Evolutionary conservation across 2,797 vertebrate species (phyloP), one percentile per base, ranked within the genome.

Genomic region (Sardinella longiceps): DNA sequence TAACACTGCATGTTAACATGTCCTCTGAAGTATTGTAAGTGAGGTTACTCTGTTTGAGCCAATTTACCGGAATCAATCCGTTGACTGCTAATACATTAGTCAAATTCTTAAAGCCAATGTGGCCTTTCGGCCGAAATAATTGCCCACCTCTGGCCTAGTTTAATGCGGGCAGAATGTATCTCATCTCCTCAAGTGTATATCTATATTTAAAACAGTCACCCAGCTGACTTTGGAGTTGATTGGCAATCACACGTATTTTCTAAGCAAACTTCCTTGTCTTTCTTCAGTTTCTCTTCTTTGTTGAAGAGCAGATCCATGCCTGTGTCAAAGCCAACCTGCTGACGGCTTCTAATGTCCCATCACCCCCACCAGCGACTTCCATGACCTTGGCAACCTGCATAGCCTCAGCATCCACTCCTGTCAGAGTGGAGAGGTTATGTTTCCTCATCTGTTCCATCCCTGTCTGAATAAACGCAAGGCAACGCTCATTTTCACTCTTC

Each of bases 281-380:
- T 91, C 83, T 91, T 91, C 43, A 89, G n/a, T 25, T 85, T 87
- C n/a, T 46, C 20, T 0, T 53, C 84, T 5, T 87, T 7, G 0
- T 10, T 85, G 84, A 87, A 91, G 84, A 70, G 90, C 0, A 88
- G 25, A 28, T 90, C 86, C 82, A 92, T 86, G 30, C 88, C 85
- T 0, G 88, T 23, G 2, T 84, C 70, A 0, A 92, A 90, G 15
- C 89, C 91, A 6, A 85, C 2, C 81, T 88, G 0, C 23, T 87
- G 77, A 86, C 85, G 4, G 51, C 74, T n/a, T n/a, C n/a, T n/a
- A n/a, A n/a, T n/a, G n/a, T 20, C 87, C 51, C 7, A 82, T 2
- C 2, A 58, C 83, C 0, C 25, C 2, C 0, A n/a, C 43, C 48
- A 3, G 70, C 74, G 7, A 3, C 28, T 2, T 23, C 7, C 0